These are phyloP conservation scores for Teinopalpus imperialis DNA, from an alignment of 2,888 invertebrate species.

Conservation along the genomic window DNA sequence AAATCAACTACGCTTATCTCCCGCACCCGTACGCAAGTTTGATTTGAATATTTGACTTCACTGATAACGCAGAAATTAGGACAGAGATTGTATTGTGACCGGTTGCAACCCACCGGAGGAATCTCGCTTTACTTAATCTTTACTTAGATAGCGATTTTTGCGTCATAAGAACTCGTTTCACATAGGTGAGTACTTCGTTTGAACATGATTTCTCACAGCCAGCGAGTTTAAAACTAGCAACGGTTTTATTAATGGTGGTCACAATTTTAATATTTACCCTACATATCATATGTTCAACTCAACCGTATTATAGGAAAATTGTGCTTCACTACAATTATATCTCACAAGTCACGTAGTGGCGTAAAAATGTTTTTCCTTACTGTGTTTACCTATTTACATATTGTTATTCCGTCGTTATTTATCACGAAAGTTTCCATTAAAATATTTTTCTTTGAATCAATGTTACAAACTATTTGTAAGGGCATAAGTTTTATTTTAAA, in stretches of 20 bases:
- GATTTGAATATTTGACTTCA: constrained; percentile 57
- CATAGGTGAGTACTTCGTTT: constrained; percentile 14
- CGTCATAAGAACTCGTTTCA: constrained; percentile 24
- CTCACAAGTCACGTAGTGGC: constrained; percentile 35
- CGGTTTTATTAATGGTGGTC: constrained; percentile 8
- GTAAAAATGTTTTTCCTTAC: constrained; percentile 34
- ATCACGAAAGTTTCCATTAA: constrained; percentile 26
- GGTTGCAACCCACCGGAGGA: constrained; percentile 38
- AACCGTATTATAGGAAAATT: constrained; percentile 37
- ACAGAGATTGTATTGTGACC: constrained; percentile 58
- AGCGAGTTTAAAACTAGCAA: neutral
- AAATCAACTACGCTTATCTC: constrained; percentile 46
- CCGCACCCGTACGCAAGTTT: constrained; percentile 45
- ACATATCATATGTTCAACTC: no score
- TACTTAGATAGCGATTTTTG: constrained; percentile 32
- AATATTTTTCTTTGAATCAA: constrained; percentile 29
- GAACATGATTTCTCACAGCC: constrained; percentile 19
- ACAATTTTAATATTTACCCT: constrained; percentile 10
- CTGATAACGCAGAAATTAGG: constrained; percentile 69
- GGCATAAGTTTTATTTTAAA: no score
- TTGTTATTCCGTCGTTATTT: constrained; percentile 32
- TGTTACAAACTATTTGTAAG: no score
- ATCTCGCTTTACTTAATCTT: constrained; percentile 35
- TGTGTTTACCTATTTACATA: constrained; percentile 37
- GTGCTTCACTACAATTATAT: constrained; percentile 30